Conservation (phyloP, 2,797 vertebrate species). For the Melanitta fusca region DNA sequence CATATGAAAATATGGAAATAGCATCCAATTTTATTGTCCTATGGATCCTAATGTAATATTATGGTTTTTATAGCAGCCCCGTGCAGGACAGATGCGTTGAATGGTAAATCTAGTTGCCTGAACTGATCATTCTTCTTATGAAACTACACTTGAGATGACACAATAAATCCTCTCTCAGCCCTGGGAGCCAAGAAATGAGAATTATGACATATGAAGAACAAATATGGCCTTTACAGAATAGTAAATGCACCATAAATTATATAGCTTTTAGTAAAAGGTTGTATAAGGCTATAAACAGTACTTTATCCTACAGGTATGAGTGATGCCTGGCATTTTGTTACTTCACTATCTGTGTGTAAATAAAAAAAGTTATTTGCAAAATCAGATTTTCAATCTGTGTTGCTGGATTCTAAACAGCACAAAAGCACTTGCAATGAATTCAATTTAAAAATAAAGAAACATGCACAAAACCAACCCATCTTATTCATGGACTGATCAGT, state of each 20-base stretch:
- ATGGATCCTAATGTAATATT: neutral
- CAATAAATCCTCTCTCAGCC: constrained; percentile 63
- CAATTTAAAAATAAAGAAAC: neutral
- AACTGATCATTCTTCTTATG: constrained; percentile 16
- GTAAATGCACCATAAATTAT: constrained; percentile 62
- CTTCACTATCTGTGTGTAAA: constrained; percentile 26
- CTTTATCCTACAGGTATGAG: constrained; percentile 52
- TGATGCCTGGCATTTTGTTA: constrained; percentile 35
- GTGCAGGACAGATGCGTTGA: neutral
- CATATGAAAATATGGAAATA: neutral
- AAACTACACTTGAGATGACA: constrained; percentile 68
- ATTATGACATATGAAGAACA: constrained; percentile 62
- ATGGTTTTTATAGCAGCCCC: neutral
- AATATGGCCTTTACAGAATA: constrained; percentile 34
- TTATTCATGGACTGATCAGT: neutral
- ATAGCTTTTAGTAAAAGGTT: constrained; percentile 37
- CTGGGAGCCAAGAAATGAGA: constrained; percentile 39
- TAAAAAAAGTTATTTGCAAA: constrained; percentile 45
- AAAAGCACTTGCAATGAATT: neutral
- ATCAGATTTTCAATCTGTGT: neutral
- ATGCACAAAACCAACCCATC: neutral
- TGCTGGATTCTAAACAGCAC: neutral
- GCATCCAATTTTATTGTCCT: neutral
- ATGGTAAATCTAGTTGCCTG: constrained; percentile 21
- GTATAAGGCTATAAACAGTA: constrained; percentile 46